Percentiles rank a stretch among this genome's conserved stretches.
Conservation (phyloP, 2,113 vertebrate genomes). For the Myotis yumanensis region DNA sequence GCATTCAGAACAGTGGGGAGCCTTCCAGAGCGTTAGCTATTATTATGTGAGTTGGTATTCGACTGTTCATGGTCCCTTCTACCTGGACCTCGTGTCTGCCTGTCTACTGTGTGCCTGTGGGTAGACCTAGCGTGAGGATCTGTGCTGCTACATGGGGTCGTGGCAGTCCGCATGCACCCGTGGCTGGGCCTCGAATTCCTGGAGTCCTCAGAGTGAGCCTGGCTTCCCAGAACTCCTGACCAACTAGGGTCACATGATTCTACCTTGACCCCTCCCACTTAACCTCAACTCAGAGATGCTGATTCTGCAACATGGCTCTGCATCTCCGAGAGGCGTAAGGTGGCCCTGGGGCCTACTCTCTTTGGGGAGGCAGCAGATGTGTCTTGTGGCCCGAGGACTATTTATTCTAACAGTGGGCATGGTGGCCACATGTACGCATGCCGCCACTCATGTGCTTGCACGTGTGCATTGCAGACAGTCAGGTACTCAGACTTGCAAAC, state of each 20-base stretch:
- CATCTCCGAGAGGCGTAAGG: no score
- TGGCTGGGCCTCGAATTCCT: background rate
- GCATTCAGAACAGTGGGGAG: background rate
- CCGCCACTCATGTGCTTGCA: background rate
- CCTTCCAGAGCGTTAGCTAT: background rate
- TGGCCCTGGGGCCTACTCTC: background rate
- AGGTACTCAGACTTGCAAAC: background rate
- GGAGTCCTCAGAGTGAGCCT: background rate
- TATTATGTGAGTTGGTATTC: background rate
- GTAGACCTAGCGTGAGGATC: no score
- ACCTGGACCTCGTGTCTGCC: background rate
- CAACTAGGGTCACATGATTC: rapidly evolving
- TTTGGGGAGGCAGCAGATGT: background rate
- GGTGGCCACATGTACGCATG: rapidly evolving
- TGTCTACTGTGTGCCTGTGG: background rate
- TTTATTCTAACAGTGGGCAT: background rate
- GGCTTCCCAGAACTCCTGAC: background rate
- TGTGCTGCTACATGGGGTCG: background rate
- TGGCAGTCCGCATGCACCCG: rapidly evolving
- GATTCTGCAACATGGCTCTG: background rate
- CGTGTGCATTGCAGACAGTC: rapidly evolving
- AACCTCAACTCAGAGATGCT: rapidly evolving
- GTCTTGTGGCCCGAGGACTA: background rate
- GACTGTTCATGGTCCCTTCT: background rate
- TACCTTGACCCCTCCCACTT: no score